Percentiles rank a stretch among this genome's conserved stretches.
phyloP scores from a whole-genome alignment of 2,797 vertebrate genomes.

The Xenopus petersii region DNA sequence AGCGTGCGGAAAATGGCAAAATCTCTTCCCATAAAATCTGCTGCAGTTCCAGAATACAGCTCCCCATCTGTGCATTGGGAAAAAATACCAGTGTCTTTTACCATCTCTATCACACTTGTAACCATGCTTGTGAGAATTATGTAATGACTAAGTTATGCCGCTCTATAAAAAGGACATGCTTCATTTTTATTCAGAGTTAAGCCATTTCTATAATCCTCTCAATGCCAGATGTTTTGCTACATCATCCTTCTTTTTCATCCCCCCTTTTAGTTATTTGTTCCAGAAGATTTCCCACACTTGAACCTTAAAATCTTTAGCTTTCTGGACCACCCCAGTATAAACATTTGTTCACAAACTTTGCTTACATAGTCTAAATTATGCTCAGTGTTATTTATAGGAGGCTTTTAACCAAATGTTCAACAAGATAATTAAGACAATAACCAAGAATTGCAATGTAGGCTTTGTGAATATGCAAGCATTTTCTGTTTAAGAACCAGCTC shows the following conservation, averaged over 20 bases:
- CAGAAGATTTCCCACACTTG: neutral
- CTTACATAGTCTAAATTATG: neutral
- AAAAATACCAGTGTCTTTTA: constrained; percentile 20
- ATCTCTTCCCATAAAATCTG: constrained; percentile 97
- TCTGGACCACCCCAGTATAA: constrained; percentile 3
- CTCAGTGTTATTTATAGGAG: neutral
- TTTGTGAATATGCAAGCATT: too few relatives aligned
- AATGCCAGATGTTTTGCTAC: constrained; percentile 12
- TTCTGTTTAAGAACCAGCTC: too few relatives aligned
- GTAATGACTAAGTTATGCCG: constrained; percentile 17
- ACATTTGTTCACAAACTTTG: neutral
- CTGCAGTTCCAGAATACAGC: constrained; percentile 92
- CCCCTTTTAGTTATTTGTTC: constrained; percentile 4
- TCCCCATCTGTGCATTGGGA: constrained; percentile 80
- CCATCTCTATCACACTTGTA: constrained; percentile 12
- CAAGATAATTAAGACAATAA: neutral
- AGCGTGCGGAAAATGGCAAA: constrained; percentile 97
- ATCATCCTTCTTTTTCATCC: neutral
- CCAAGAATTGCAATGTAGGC: too few relatives aligned
- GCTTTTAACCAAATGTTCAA: neutral
- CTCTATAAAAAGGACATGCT: constrained; percentile 24
- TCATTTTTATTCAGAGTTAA: constrained; percentile 9
- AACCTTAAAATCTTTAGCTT: constrained; percentile 14
- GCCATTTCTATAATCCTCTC: constrained; percentile 19
- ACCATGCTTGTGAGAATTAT: neutral